Percentiles rank a stretch among this genome's conserved stretches.
These are phyloP conservation scores for Paguma larvata DNA, from an alignment of 2,797 vertebrate species.

Conservation along the genomic window DNA sequence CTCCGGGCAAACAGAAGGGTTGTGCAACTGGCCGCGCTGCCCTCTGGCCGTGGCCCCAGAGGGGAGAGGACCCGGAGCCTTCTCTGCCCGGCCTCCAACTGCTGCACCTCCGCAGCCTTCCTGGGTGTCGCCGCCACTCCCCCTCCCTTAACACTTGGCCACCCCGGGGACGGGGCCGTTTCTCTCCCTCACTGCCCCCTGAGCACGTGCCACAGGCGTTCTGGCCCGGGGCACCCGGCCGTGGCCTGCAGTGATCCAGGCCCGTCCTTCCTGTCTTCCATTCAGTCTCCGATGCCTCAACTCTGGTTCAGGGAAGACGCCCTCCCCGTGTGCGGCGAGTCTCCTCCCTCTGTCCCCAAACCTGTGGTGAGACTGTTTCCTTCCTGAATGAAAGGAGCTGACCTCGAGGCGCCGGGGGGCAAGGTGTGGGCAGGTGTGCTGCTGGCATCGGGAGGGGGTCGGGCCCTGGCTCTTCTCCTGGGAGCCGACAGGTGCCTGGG, in stretches of 20 bases:
- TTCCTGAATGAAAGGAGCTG: not conserved
- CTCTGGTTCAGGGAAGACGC: not conserved
- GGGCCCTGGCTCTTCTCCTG: not conserved
- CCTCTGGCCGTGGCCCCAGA: not conserved
- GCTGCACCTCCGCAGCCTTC: not conserved
- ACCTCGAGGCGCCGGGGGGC: not conserved
- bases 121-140: not conserved
- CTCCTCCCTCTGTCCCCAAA: not conserved
- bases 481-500: not conserved
- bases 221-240: not conserved
- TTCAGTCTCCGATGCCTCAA: not conserved
- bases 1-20: slow-evolving; percentile 75
- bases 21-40: not conserved
- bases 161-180: not conserved
- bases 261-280: not conserved
- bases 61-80: not conserved
- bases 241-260: not conserved
- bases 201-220: not conserved
- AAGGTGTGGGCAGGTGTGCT: not conserved
- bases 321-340: not conserved
- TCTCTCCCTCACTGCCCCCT: not conserved
- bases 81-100: not conserved
- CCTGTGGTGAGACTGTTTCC: slow-evolving; percentile 69
- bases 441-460: not conserved
- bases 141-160: not conserved